These are phyloP conservation scores for Barypeithes pellucidus DNA, from an alignment of 2,888 invertebrate species.

Conservation along the genomic window DNA sequence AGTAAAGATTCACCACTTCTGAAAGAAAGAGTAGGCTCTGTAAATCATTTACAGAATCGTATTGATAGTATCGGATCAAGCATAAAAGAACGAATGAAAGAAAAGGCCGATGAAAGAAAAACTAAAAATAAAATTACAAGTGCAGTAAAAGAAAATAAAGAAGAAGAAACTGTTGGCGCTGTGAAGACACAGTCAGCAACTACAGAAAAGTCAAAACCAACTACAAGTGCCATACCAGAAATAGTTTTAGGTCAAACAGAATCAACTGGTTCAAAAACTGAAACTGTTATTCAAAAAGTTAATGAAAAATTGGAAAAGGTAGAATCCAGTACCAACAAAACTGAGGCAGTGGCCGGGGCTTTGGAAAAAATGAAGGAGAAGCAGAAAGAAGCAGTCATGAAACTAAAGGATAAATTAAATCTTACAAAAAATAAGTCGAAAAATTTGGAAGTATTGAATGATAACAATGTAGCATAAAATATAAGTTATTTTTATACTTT, in stretches of 20 bases:
- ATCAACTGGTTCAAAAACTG: neutral
- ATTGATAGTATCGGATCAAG: neutral
- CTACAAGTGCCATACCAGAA: slow-evolving; percentile 10
- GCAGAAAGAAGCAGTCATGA: neutral
- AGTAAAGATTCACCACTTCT: neutral
- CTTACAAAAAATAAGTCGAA: neutral
- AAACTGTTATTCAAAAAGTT: neutral
- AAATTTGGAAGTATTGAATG: neutral
- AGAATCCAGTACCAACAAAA: neutral
- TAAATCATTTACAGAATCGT: slow-evolving; percentile 9
- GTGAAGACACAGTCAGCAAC: neutral
- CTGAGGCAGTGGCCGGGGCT: neutral
- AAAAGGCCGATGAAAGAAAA: neutral
- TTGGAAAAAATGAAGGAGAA: slow-evolving; percentile 8
- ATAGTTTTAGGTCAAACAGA: slow-evolving; percentile 3
- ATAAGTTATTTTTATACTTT: neutral
- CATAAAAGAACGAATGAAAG: neutral
- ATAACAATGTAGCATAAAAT: neutral
- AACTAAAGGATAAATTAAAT: slow-evolving; percentile 5
- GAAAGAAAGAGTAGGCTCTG: slow-evolving; percentile 1
- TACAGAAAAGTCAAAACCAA: neutral
- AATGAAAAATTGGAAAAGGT: neutral
- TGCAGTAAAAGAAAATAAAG: neutral
- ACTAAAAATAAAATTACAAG: neutral
- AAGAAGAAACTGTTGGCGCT: neutral